Conservation (phyloP, 2,113 vertebrate genomes). For the Siphamia tubifer region DNA sequence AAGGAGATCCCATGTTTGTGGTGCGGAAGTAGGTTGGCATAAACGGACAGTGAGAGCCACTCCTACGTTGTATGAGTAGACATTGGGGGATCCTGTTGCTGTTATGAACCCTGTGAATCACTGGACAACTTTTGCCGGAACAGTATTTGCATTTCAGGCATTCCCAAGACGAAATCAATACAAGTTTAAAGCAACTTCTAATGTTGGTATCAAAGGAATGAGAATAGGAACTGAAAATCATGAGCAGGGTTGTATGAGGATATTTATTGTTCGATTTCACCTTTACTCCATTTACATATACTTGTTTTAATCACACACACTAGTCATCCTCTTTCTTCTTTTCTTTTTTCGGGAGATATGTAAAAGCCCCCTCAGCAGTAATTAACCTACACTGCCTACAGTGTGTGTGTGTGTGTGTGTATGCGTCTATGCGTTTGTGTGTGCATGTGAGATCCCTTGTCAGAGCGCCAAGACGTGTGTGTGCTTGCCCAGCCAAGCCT, state of each 20-base stretch:
- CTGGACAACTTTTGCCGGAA: constrained; percentile 11
- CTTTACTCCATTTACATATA: background rate
- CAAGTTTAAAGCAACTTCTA: background rate
- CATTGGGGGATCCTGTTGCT: constrained; percentile 29
- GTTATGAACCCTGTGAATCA: constrained; percentile 31
- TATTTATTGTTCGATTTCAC: background rate
- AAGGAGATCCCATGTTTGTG: constrained; percentile 34
- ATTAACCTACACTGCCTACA: constrained; percentile 36
- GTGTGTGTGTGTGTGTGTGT: constrained; percentile 20
- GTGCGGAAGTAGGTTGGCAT: constrained; percentile 36
- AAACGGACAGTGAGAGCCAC: background rate
- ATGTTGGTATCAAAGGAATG: background rate
- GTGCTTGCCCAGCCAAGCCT: constrained; percentile 64
- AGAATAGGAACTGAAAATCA: background rate
- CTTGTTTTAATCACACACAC: background rate
- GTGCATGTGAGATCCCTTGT: constrained; percentile 27
- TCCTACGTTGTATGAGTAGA: background rate
- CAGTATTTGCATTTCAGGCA: constrained; percentile 45
- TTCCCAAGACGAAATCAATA: constrained; percentile 36
- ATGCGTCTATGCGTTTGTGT: constrained; percentile 6
- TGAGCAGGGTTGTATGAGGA: background rate
- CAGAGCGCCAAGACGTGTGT: constrained; percentile 48
- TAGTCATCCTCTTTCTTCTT: background rate
- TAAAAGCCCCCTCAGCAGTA: constrained; percentile 37
- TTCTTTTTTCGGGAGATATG: constrained; percentile 19